Conservation (phyloP, 2,113 vertebrate species). For the Mesocricetus auratus region DNA sequence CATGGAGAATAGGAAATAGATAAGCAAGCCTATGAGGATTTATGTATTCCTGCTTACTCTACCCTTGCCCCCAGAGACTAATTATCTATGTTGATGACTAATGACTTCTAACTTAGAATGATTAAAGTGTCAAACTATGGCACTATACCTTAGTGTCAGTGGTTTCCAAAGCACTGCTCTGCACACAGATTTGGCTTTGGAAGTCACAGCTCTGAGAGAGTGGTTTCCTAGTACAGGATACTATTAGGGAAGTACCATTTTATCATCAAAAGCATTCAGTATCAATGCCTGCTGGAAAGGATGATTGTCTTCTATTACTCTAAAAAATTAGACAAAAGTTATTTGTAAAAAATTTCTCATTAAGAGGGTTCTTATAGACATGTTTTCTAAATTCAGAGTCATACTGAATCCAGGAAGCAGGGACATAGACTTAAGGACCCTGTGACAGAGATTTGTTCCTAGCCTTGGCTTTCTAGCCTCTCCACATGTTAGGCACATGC, state of each 20-base stretch:
- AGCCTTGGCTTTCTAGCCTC: neutral
- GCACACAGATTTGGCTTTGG: neutral
- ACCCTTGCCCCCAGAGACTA: neutral
- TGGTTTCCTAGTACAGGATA: neutral
- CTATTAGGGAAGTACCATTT: neutral
- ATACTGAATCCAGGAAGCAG: neutral
- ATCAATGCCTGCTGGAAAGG: neutral
- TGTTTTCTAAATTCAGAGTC: neutral
- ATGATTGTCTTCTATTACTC: neutral
- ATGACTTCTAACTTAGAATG: neutral
- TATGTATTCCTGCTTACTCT: neutral
- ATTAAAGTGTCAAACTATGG: neutral
- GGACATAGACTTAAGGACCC: neutral
- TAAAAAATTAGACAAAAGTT: neutral
- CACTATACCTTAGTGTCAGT: neutral
- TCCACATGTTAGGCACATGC: neutral
- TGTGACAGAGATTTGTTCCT: neutral
- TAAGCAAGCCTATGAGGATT: conserved; percentile 26
- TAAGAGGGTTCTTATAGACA: neutral
- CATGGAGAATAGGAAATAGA: neutral
- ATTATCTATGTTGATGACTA: neutral
- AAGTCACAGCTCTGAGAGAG: neutral
- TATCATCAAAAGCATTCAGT: neutral
- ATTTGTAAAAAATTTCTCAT: neutral
- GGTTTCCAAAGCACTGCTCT: neutral